Evolutionary conservation across 2,797 vertebrate species (phyloP).

Genomic region (Sitta carolinensis): DNA sequence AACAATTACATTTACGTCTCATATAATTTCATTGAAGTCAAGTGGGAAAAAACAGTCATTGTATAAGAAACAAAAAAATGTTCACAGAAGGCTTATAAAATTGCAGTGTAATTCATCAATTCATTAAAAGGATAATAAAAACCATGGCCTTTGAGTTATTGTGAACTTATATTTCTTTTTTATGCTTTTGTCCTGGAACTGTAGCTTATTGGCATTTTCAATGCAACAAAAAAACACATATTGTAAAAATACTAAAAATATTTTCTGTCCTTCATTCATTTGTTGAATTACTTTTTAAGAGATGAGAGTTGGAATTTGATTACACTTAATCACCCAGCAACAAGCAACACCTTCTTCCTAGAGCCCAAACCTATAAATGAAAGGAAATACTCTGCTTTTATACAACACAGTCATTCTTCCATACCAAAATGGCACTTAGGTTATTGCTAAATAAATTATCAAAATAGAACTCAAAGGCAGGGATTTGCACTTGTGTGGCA

Average conservation of each 20-base stretch:
- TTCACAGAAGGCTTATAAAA: neutral
- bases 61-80: neutral
- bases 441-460: neutral
- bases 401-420: neutral
- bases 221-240: neutral
- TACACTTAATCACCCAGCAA: neutral
- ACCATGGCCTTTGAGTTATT: neutral
- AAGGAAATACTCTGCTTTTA: neutral
- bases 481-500: neutral
- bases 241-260: neutral
- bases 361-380: neutral
- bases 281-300: neutral
- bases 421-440: neutral
- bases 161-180: neutral
- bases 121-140: conserved; percentile 16
- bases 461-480: neutral
- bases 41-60: neutral
- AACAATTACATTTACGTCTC: neutral
- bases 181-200: neutral
- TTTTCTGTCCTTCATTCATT: neutral
- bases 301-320: neutral
- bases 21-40: neutral
- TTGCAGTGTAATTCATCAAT: neutral
- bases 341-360: neutral
- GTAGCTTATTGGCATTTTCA: neutral